Evolutionary conservation across 2,797 vertebrate genomes (phyloP), one percentile per base, ranked within the genome.

Genomic region (Glossophaga mutica): DNA sequence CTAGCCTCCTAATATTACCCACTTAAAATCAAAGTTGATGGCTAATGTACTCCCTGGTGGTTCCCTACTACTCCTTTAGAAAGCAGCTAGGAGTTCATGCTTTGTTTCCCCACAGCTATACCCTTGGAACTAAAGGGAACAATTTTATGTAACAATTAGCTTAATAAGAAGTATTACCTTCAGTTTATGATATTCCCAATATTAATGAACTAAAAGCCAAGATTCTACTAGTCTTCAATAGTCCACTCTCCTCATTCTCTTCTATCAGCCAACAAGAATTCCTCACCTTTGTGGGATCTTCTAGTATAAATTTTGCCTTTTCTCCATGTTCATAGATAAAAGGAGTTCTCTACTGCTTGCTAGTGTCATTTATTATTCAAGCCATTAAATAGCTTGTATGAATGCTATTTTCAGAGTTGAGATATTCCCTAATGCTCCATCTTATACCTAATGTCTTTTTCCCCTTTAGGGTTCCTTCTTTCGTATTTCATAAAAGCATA

Each of bases 401-500:
- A 87, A 84, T 57, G 39, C 65, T 62, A n/a, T 46, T 73, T 84
- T 87, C 70, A 84, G 48, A 65, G 24, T 95, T 74, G 34, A 92
- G 10, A 74, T 79, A 57, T 12, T 22, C 16, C 42, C 22, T 68
- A 73, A 62, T 44, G 9, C 14, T 87, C 9, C 19, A 87, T 78
- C 42, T 88, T 92, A 55, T 0, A 84, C 39, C 48, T 50, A 89
- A 62, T 91, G 6, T 34, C 3, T 81, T 87, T 74, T 79, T 68
- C 22, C 74, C 21, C 21, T 78, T 83, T 48, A 34, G 22, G n/a
- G 34, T 65, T 48, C 22, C 26, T 81, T 78, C 42, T 86, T 76
- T 82, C 32, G n/a, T 55, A 79, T 87, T 96, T 95, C 42, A 79
- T 92, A 32, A 92, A 95, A 94, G 18, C n/a, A 73, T 48, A n/a